A percentile compares a stretch with the other conserved stretches of the same genome.
Conservation (phyloP, 2,888 invertebrate species). For the Xylocampa areola region DNA sequence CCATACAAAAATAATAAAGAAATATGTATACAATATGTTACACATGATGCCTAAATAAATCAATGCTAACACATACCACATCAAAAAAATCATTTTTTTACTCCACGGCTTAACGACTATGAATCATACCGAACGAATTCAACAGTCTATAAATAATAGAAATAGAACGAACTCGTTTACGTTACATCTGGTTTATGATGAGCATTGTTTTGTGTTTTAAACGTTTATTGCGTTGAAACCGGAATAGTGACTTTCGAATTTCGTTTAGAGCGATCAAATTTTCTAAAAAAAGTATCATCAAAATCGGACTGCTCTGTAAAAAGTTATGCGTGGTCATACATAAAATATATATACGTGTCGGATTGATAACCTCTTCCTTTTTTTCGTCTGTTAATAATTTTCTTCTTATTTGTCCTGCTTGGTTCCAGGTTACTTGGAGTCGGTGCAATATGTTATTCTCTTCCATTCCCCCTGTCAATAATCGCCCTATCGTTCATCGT, state of each 20-base stretch:
- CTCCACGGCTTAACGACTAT: constrained; percentile 19
- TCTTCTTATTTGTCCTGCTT: no score
- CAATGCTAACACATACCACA: constrained; percentile 24
- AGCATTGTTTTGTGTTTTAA: constrained; percentile 37
- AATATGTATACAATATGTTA: constrained; percentile 17
- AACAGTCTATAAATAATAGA: constrained; percentile 59
- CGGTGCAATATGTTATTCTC: no score
- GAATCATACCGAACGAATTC: constrained; percentile 58
- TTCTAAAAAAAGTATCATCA: no score
- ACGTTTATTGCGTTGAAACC: constrained; percentile 18
- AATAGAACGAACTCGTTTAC: constrained; percentile 65
- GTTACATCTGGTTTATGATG: constrained; percentile 45
- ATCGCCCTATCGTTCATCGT: no score
- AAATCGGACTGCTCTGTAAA: no score
- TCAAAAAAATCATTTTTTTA: constrained; percentile 37
- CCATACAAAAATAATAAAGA: constrained; percentile 6
- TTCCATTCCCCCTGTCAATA: no score
- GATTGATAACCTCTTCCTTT: no score
- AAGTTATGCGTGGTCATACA: no score
- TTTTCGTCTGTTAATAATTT: no score
- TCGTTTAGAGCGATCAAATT: no score
- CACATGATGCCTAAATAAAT: constrained; percentile 30
- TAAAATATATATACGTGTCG: no score
- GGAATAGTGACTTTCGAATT: constrained; percentile 3
- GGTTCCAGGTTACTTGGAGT: no score